Percentiles rank a stretch among this genome's conserved stretches.
Conservation (phyloP, 2,113 vertebrate species). For the Pangasianodon hypophthalmus region DNA sequence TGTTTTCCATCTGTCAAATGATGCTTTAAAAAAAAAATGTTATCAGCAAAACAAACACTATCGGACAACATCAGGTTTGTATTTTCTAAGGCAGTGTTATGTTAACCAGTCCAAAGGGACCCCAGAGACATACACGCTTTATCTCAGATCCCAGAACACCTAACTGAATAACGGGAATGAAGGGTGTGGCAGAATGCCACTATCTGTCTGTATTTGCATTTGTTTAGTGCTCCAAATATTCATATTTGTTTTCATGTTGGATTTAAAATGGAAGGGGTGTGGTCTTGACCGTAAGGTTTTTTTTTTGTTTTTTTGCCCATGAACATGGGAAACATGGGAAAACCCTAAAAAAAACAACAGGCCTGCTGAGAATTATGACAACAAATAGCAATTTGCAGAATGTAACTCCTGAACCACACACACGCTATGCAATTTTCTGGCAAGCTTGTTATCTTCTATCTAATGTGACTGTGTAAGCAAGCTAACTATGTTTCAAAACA, state of each 20-base stretch:
- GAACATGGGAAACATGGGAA: not conserved
- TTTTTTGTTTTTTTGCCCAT: not conserved
- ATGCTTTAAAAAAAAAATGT: not conserved
- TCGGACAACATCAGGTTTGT: not conserved
- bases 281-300: not conserved
- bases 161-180: not conserved
- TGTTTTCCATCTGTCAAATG: not conserved
- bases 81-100: not conserved
- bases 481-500: not conserved
- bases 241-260: not conserved
- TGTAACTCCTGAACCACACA: not conserved
- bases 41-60: not conserved
- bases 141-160: not conserved
- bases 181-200: not conserved
- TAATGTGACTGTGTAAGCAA: not conserved
- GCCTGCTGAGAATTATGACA: not conserved
- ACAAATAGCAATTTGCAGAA: not conserved
- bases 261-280: not conserved
- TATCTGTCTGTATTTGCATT: not conserved
- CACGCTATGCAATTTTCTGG: not conserved
- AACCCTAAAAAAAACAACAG: not conserved
- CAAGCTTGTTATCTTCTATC: not conserved
- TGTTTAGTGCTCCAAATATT: not conserved
- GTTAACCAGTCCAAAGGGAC: not conserved
- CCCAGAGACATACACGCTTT: not conserved